Conservation (phyloP, 92 coral and sea anemone genomes). For the Paramuricea clavata region DNA sequence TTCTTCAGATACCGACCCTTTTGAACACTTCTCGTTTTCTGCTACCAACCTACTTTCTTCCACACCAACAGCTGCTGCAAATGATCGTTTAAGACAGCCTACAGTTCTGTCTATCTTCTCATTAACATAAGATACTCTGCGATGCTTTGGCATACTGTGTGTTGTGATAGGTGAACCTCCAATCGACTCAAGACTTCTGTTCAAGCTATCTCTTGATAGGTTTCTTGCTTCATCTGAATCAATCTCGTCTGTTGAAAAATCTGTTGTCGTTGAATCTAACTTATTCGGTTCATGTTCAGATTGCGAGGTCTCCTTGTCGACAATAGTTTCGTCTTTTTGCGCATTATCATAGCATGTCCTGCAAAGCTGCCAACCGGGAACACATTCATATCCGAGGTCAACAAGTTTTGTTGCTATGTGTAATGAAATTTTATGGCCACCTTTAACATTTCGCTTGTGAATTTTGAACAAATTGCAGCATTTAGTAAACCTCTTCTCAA, state of each 20-base stretch:
- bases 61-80: no score
- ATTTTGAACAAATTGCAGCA: not conserved
- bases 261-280: not conserved
- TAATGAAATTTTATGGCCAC: not conserved
- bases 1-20: no score
- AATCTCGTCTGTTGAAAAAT: not conserved
- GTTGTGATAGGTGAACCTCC: no score
- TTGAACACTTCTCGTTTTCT: no score
- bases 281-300: not conserved
- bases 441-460: not conserved
- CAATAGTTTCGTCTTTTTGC: no score
- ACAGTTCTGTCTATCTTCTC: no score
- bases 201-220: not conserved
- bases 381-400: not conserved
- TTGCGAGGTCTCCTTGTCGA: not conserved
- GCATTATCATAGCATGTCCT: not conserved
- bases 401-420: not conserved
- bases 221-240: not conserved
- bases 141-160: no score
- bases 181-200: constrained; percentile 26
- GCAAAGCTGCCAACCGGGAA: constrained; percentile 16
- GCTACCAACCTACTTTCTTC: no score
- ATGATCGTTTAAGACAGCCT: no score
- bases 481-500: not conserved
- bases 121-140: no score